phyloP scores from a whole-genome alignment of 2,113 vertebrate genomes.

The Salvelinus fontinalis region DNA sequence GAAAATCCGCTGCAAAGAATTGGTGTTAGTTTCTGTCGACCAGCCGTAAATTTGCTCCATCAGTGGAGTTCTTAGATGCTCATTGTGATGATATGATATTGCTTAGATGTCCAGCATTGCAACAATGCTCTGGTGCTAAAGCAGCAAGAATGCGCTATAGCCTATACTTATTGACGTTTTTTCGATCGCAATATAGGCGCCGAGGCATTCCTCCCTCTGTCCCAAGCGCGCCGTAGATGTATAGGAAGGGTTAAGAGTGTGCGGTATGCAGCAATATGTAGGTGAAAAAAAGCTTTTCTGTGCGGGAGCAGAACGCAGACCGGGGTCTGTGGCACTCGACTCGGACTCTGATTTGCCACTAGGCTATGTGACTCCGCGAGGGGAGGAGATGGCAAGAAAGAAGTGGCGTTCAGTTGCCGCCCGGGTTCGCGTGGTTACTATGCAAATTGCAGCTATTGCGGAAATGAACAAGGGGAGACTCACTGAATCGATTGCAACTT shows the following conservation, averaged over 20 bases:
- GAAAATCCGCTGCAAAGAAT: constrained; percentile 11
- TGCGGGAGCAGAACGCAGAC: constrained; percentile 13
- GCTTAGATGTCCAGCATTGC: neutral
- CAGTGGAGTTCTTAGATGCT: too few relatives aligned
- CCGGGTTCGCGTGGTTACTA: constrained; percentile 58
- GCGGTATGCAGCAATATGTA: constrained; percentile 20
- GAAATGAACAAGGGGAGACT: constrained; percentile 67
- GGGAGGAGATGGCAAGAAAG: constrained; percentile 27
- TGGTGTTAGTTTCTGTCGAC: neutral
- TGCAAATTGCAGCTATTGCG: constrained; percentile 72
- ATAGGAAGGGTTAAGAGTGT: constrained; percentile 9
- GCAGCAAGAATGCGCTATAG: constrained; percentile 2
- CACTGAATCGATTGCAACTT: constrained; percentile 76
- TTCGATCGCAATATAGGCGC: neutral
- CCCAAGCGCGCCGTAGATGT: neutral
- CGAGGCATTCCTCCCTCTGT: constrained; percentile 6
- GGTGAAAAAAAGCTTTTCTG: constrained; percentile 12
- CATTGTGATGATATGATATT: neutral
- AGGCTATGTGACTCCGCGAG: constrained; percentile 22
- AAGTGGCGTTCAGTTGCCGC: constrained; percentile 37
- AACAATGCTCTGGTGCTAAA: neutral
- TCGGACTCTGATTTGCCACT: constrained; percentile 24
- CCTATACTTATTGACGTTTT: too few relatives aligned
- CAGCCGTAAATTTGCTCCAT: neutral
- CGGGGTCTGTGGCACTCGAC: constrained; percentile 12